Evolutionary conservation across 2,113 vertebrate genomes (phyloP), one percentile per base, ranked within the genome.

Genomic region (Semicossyphus pulcher): DNA sequence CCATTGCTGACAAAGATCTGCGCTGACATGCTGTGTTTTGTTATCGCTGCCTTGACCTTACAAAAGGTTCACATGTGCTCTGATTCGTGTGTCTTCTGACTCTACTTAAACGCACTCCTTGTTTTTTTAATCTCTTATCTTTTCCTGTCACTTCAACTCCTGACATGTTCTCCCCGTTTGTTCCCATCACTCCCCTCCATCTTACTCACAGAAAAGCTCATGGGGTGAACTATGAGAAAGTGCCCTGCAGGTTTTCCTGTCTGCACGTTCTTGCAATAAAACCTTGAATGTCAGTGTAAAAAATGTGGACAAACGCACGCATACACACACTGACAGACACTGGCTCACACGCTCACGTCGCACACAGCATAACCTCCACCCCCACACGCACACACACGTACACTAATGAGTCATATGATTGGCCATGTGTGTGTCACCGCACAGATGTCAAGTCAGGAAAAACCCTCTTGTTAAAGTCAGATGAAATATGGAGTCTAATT

Each of bases 241-340:
- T 18, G 64, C 83, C 86, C 81, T 21, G 59, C 53, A 84, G 87
- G 44, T 61, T 67, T 88, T 88, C 57, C 88, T 83, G 87, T 84
- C 84, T 54, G 0, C 77, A 39, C 36, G 18, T 52, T 78, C 78
- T 57, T 32, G 29, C 84, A 79, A 37, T 76, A 86, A 44, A 86
- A 73, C 71, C 76, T 58, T 3, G 51, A 65, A 28, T 64, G 81
- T 67, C 63, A 51, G 63, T n/a, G 73, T 62, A 61, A 58, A 70
- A 81, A 78, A 67, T 57, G 68, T 21, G 8, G 54, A 86, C 73
- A 71, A 64, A 72, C 3, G 15, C 42, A 34, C 45, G 57, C 72
- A 67, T 48, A 45, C 64, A 48, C 59, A 62, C 31, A 8, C 53
- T 34, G 60, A 53, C 80, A 62, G 31, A 37, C 32, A 16, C 52